phyloP scores from a whole-genome alignment of 2,888 invertebrate species.

The Nesidiocoris tenuis region DNA sequence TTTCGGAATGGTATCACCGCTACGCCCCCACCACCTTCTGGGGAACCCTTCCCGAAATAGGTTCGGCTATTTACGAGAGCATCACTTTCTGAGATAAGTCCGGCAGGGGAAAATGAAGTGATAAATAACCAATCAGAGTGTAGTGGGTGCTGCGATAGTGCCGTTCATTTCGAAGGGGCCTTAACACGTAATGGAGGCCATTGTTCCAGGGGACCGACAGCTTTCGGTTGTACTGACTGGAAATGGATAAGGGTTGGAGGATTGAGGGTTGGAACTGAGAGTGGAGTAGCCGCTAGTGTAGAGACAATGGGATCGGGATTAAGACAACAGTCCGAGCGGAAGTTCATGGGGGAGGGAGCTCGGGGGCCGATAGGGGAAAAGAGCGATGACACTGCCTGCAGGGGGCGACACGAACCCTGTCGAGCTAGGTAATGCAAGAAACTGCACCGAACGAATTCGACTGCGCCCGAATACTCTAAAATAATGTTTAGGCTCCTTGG shows the following conservation, averaged over 20 bases:
- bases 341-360: background rate
- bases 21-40: background rate
- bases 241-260: background rate
- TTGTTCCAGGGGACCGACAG: conserved; percentile 22
- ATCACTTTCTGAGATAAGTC: conserved; percentile 10
- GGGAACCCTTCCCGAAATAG: background rate
- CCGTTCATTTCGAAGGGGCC: conserved; percentile 34
- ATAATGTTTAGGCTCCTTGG: too few relatives aligned
- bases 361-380: background rate
- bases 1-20: background rate
- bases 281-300: conserved; percentile 16
- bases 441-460: background rate
- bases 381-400: conserved; percentile 17
- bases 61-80: background rate
- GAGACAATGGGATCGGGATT: conserved; percentile 40
- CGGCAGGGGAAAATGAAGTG: conserved; percentile 25
- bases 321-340: conserved; percentile 29
- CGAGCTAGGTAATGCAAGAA: background rate
- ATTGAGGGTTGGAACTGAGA: background rate
- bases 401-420: conserved; percentile 1
- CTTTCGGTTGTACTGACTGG: background rate
- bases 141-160: background rate
- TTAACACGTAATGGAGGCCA: conserved; percentile 40
- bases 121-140: conserved; percentile 36
- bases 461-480: background rate